phyloP scores from a whole-genome alignment of 2,888 invertebrate species.

The Phlogophora meticulosa region DNA sequence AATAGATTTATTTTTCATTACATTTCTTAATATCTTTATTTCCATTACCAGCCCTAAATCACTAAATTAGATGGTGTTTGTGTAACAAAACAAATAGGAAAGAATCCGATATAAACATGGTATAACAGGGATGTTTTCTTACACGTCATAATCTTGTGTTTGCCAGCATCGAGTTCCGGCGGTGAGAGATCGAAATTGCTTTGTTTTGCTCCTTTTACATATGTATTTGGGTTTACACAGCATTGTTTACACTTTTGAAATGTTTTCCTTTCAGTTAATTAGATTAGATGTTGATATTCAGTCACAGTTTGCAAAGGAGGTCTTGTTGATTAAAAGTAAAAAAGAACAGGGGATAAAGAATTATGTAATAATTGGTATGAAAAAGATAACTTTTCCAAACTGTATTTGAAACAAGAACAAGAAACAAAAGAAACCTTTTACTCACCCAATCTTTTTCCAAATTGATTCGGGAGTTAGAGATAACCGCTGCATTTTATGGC shows the following conservation, averaged over 20 bases:
- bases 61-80: conserved; percentile 63
- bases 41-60: neutral
- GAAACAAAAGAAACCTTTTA: conserved; percentile 38
- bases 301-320: neutral
- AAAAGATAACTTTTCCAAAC: conserved; percentile 27
- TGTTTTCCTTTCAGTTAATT: conserved; percentile 35
- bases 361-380: conserved; percentile 26
- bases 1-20: neutral
- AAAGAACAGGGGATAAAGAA: neutral
- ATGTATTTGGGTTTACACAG: conserved; percentile 51
- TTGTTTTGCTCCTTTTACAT: conserved; percentile 80
- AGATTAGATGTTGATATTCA: conserved; percentile 1
- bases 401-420: conserved; percentile 28
- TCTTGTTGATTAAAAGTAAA: conserved; percentile 13
- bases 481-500: conserved; percentile 39
- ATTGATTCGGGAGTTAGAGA: conserved; percentile 44
- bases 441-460: conserved; percentile 46
- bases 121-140: conserved; percentile 82
- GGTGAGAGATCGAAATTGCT: conserved; percentile 80
- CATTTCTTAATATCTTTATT: neutral
- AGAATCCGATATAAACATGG: conserved; percentile 77
- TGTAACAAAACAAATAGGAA: conserved; percentile 73
- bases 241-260: conserved; percentile 58
- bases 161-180: conserved; percentile 75
- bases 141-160: conserved; percentile 85